Conservation (phyloP, 2,888 invertebrate genomes). For the Nymphalis polychloros region DNA sequence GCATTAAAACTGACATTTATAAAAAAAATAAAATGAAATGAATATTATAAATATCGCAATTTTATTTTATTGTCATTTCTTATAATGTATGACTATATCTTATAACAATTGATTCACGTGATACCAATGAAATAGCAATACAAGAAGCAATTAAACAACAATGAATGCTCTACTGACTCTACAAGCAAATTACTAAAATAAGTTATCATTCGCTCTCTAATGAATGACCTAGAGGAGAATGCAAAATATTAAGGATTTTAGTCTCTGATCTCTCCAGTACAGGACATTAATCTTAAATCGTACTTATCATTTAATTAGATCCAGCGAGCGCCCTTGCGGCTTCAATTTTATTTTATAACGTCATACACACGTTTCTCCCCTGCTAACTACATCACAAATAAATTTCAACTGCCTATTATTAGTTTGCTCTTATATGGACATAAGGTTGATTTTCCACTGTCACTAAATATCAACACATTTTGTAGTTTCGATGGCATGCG, state of each 20-base stretch:
- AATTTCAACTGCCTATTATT: conserved; percentile 21
- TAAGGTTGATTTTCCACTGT: conserved; percentile 50
- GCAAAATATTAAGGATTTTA: conserved; percentile 50
- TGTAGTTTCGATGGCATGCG: conserved; percentile 53
- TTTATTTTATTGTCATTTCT: too few species aligned
- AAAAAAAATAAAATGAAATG: too few species aligned
- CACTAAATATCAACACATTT: conserved; percentile 41
- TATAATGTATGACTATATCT: too few species aligned
- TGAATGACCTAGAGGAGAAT: conserved; percentile 34
- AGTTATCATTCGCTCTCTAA: conserved; percentile 24
- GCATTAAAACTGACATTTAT: too few species aligned
- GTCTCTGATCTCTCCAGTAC: conserved; percentile 62
- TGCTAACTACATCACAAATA: conserved; percentile 57
- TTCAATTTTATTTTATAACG: conserved; percentile 81
- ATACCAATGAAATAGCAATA: neutral
- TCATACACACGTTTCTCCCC: conserved; percentile 79
- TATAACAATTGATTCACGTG: too few species aligned
- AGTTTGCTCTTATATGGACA: conserved; percentile 36
- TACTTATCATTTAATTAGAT: conserved; percentile 82
- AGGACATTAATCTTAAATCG: conserved; percentile 77
- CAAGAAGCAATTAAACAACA: conserved; percentile 18
- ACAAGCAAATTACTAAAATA: conserved; percentile 28
- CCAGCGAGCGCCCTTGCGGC: conserved; percentile 73
- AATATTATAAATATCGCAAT: too few species aligned
- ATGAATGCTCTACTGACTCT: conserved; percentile 22